Evolutionary conservation across 1,140 invertebrate genomes (phyloP), one percentile per base, ranked within the genome.

Genomic region (Asobara japonica): DNA sequence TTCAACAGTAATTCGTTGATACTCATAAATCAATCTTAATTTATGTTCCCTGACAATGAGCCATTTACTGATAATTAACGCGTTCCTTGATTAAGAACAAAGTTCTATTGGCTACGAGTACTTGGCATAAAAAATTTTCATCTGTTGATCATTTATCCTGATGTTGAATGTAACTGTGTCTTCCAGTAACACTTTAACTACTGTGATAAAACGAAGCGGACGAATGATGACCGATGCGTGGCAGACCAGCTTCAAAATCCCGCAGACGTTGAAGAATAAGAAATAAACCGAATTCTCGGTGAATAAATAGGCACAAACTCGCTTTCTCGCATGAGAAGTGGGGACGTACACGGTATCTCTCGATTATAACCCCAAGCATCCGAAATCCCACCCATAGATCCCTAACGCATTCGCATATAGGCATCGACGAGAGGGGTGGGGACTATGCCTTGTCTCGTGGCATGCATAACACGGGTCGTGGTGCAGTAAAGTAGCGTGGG

Each of bases 401-500:
- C 6, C 22, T 60, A 27, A 27, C n/a, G 27, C 22, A 20, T 48
- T 22, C 30, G 20, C 48, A 20, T 45, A 29, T 30, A 51, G 45
- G 20, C 8, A 51, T n/a, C 22, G 7, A 25, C 22, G 13, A 25
- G 22, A 22, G 13, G 51, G 20, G 22, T 2, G 22, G 51, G 2
- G 61, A 71, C 76, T 69, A 78, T 78, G 78, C 69, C 80, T 84
- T 80, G 83, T 84, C 79, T 78, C 79, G 79, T 77, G 76, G 80
- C 29, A 84, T 82, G 82, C 84, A 84, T 83, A 84, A 87, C 84
- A 85, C 79, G 82, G 80, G 85, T 85, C 81, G 80, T 77, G 80
- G 79, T 82, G 83, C 81, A 83, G 82, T 83, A 85, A 86, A 85
- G 83, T 84, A 85, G 83, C 85, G 84, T 86, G 84, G 85, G 86